A percentile compares a stretch with the other conserved stretches of the same genome.
Evolutionary conservation across 2,888 invertebrate genomes (phyloP).

Genomic region (Fragum fragum): DNA sequence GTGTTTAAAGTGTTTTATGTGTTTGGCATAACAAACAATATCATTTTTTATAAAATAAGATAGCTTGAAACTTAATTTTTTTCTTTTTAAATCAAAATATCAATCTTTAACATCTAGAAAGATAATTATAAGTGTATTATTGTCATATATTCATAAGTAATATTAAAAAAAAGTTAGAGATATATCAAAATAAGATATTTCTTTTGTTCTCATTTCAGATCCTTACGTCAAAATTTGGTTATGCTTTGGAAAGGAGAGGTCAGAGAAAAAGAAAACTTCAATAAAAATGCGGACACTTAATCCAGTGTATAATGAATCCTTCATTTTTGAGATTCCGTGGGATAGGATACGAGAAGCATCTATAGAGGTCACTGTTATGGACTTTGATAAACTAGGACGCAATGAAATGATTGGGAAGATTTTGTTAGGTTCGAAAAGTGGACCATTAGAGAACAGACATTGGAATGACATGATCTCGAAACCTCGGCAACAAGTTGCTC

Average conservation of each 20-base stretch:
- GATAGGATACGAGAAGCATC: constrained; percentile 98
- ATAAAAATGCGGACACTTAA: constrained; percentile 91
- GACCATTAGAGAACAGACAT: constrained; percentile 98
- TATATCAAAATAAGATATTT: too few relatives aligned
- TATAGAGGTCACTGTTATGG: constrained; percentile 98
- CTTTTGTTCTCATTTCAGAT: constrained; percentile 90
- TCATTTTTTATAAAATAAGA: too few relatives aligned
- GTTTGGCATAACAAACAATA: too few relatives aligned
- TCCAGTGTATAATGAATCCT: constrained; percentile 98
- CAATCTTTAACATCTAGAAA: too few relatives aligned
- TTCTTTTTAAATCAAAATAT: too few relatives aligned
- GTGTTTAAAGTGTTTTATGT: too few relatives aligned
- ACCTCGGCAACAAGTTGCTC: constrained; percentile 97
- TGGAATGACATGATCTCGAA: constrained; percentile 99
- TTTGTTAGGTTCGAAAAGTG: constrained; percentile 89
- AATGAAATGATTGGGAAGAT: constrained; percentile 95
- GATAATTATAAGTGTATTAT: too few relatives aligned
- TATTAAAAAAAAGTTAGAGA: too few relatives aligned
- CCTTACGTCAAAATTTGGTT: constrained; percentile 99
- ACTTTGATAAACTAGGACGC: constrained; percentile 98
- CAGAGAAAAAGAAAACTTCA: constrained; percentile 98
- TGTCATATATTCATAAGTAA: too few relatives aligned
- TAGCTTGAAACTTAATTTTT: too few relatives aligned
- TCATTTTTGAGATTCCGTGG: constrained; percentile 98
- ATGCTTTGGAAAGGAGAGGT: constrained; percentile 96